Conservation (phyloP, 1,140 invertebrate genomes). For the Psilanteris sp. region DNA sequence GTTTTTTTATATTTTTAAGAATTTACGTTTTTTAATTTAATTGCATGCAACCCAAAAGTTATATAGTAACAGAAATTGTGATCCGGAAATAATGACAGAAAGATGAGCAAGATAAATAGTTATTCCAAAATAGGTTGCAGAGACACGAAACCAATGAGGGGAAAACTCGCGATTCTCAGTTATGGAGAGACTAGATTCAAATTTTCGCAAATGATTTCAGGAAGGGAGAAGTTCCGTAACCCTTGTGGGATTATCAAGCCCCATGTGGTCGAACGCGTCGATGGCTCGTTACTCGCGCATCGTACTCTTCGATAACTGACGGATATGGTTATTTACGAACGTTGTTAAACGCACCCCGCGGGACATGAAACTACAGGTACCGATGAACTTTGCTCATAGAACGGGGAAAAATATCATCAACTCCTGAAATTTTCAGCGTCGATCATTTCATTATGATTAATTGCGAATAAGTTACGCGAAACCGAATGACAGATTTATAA, state of each 20-base stretch:
- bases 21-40: no score
- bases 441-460: no score
- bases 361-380: constrained; percentile 48
- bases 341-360: constrained; percentile 59
- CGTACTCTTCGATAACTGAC: constrained; percentile 75
- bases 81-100: not conserved
- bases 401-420: constrained; percentile 43
- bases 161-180: constrained; percentile 39
- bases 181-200: constrained; percentile 66
- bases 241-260: constrained; percentile 75
- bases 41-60: no score
- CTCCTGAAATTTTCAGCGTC: constrained; percentile 2
- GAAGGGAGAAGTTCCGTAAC: constrained; percentile 52
- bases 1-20: no score
- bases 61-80: constrained; percentile 17
- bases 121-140: constrained; percentile 31
- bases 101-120: constrained; percentile 41
- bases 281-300: constrained; percentile 77
- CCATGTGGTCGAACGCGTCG: constrained; percentile 76
- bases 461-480: no score
- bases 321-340: constrained; percentile 79
- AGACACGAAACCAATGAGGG: constrained; percentile 32
- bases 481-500: no score
- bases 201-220: constrained; percentile 75
- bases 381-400: constrained; percentile 33